Base-by-base conservation (phyloP, 1,140 invertebrate genomes). In the Metaphire vulgaris region DNA sequence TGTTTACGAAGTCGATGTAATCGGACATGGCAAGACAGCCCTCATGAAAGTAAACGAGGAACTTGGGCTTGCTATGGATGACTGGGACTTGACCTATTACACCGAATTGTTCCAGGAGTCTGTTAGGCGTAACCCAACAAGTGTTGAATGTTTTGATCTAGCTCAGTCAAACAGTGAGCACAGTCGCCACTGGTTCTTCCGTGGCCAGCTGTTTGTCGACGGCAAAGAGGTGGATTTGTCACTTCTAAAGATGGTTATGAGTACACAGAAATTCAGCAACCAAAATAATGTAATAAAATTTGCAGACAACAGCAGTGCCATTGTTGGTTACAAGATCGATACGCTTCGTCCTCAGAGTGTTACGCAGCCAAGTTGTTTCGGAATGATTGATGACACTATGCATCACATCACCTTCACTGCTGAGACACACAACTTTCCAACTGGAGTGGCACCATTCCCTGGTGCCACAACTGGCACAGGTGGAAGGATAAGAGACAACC, bases 401-500 rank as follows among this genome's bases (percentile, higher is more conserved):
- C 91, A 92, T 2, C 94, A 99, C 87, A 90, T 98, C n/a, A 96
- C 97, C 82, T 98, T 98, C 81, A 98, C 97, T 6, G 97, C 97
- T 0, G 97, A 99, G 88, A 99, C 97, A 0, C 97, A 99, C 84
- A 99, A 99, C 84, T 99, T 99, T 88, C 97, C 97, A 2, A 99
- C 97, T 65, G 96, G 85, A 69, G 89, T 89, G 41, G 87, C 87
- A 71, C 88, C 89, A 31, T 89, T 85, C 80, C 96, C 95, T 88
- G 97, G 97, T 1, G 96, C 97, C 0, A 96, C 96, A 0, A 98
- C 96, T 6, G 96, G 97, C 29, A 97, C 96, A 33, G 97, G 97
- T 1, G 97, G 97, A 0, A 87, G 97, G 73, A 91, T 99, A 73
- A 87, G 97, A 76, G 97, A 99, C 87, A 93, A 98, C 0, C 95